A percentile compares a stretch with the other conserved stretches of the same genome.
Conservation (phyloP, 2,797 vertebrate genomes). For the Cercopithecus neglectus region DNA sequence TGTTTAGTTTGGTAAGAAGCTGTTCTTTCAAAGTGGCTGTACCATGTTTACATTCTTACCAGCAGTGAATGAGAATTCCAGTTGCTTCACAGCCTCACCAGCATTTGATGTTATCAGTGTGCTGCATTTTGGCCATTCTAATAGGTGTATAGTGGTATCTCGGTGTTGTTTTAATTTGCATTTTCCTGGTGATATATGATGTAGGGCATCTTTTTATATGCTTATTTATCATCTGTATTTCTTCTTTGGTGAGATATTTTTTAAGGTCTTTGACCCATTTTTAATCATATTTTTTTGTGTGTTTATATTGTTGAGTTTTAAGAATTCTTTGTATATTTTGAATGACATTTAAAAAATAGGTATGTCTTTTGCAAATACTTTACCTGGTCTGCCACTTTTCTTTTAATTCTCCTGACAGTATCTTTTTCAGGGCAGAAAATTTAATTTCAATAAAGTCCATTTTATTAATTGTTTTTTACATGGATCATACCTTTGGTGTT, state of each 20-base stretch:
- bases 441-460: not conserved
- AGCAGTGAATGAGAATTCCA: not conserved
- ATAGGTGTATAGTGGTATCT: not conserved
- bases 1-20: not conserved
- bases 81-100: not conserved
- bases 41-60: not conserved
- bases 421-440: not conserved
- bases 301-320: not conserved
- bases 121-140: not conserved
- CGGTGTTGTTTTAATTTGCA: not conserved
- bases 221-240: not conserved
- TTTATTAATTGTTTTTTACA: not conserved
- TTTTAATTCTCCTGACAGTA: not conserved
- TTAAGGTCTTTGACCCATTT: not conserved
- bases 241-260: not conserved
- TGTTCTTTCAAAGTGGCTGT: not conserved
- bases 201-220: not conserved
- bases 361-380: not conserved
- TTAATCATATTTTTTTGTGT: not conserved
- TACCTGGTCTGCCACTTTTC: not conserved
- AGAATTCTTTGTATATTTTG: not conserved
- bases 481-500: not conserved
- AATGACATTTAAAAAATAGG: not conserved
- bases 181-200: not conserved
- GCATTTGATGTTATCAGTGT: not conserved